Evolutionary conservation across 1,140 invertebrate species (phyloP).

Genomic region (Thaumatotibia leucotreta): DNA sequence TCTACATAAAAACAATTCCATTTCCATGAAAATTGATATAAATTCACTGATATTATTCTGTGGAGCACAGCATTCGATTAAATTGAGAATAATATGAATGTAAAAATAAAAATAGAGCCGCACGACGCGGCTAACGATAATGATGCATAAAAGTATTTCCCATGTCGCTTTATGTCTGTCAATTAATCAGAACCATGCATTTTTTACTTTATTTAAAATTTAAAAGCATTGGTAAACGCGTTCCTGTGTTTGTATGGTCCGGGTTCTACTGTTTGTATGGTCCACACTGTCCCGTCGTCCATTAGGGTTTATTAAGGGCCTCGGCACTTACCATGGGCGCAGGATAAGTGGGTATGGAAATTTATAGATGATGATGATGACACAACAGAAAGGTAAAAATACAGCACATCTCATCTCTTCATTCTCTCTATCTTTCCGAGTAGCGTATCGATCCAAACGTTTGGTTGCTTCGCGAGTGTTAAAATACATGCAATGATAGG

Average conservation of each 20-base stretch:
- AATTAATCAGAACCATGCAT: slow-evolving; percentile 60
- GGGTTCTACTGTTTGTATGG: slow-evolving; percentile 37
- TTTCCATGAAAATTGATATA: not conserved
- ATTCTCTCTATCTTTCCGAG: no score
- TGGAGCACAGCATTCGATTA: not conserved
- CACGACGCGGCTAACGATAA: slow-evolving; percentile 1
- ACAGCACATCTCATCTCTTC: no score
- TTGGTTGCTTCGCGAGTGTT: no score
- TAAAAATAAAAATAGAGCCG: not conserved
- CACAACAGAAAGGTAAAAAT: no score
- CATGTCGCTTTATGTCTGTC: slow-evolving; percentile 57
- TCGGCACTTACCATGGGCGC: no score
- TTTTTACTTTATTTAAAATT: slow-evolving; percentile 38
- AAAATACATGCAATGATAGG: no score
- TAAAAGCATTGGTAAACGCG: slow-evolving; percentile 44
- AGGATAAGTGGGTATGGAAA: no score
- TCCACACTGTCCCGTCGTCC: slow-evolving; percentile 44
- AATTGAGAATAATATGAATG: not conserved
- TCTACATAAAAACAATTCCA: not conserved
- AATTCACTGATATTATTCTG: not conserved
- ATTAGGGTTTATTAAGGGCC: slow-evolving; percentile 67
- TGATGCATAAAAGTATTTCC: slow-evolving; percentile 69
- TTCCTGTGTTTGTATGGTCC: slow-evolving; percentile 39
- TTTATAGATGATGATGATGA: no score
- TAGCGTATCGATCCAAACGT: no score